phyloP scores from a whole-genome alignment of 1,140 invertebrate species.

The Cylas formicarius region DNA sequence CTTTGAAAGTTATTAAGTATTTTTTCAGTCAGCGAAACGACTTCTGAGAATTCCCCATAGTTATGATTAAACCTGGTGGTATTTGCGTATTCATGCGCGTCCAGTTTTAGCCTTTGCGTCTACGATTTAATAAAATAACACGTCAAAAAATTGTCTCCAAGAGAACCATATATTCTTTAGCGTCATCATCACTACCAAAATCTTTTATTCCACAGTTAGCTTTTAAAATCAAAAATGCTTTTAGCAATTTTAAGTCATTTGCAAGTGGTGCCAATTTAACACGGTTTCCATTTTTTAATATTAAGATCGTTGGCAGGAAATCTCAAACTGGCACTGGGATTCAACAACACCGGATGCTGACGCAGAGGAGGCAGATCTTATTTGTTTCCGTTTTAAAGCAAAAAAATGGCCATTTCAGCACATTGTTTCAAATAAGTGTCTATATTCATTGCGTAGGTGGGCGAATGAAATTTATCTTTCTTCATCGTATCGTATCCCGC shows the following conservation, averaged over 20 bases:
- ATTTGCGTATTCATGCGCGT: background rate
- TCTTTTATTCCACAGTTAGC: background rate
- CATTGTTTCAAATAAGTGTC: slow-evolving; percentile 24
- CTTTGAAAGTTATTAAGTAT: slow-evolving; percentile 24
- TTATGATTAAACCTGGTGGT: background rate
- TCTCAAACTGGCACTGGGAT: slow-evolving; percentile 35
- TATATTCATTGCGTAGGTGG: slow-evolving; percentile 25
- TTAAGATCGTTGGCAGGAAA: slow-evolving; percentile 29
- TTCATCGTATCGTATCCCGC: slow-evolving; percentile 30
- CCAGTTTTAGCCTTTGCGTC: slow-evolving; percentile 13
- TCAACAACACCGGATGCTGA: slow-evolving; percentile 29
- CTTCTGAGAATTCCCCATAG: slow-evolving; percentile 25
- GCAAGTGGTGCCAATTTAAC: slow-evolving; percentile 28
- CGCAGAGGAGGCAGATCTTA: slow-evolving; percentile 17
- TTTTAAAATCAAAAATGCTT: slow-evolving; percentile 15
- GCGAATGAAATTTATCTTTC: slow-evolving; percentile 15
- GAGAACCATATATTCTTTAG: slow-evolving; percentile 9
- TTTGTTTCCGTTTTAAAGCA: slow-evolving; percentile 13
- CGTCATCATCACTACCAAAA: background rate
- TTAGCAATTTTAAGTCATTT: slow-evolving; percentile 26
- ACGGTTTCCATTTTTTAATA: slow-evolving; percentile 28
- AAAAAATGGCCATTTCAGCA: slow-evolving; percentile 22
- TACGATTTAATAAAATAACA: slow-evolving; percentile 22
- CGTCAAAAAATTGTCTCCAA: slow-evolving; percentile 21
- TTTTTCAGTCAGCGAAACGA: slow-evolving; percentile 18